A percentile compares a stretch with the other conserved stretches of the same genome.
These are phyloP conservation scores for Tetrax tetrax DNA, from an alignment of 2,113 vertebrate genomes.

Conservation along the genomic window DNA sequence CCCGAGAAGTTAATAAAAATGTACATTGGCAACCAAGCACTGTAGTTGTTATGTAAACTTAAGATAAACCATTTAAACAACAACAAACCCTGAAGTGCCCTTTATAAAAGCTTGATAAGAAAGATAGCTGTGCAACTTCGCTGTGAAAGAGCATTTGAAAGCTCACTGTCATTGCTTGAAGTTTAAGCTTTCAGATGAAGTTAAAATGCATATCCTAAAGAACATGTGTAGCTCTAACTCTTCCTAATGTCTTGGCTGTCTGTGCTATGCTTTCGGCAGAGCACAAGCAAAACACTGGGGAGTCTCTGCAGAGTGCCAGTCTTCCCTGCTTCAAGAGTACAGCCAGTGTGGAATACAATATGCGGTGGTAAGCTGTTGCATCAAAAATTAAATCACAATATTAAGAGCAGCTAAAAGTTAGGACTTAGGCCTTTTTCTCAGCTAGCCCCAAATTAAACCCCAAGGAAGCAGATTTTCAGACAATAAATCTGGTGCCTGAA, in stretches of 20 bases:
- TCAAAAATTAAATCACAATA: background rate
- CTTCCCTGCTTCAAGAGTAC: background rate
- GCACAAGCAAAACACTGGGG: fast-evolving
- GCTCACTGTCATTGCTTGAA: background rate
- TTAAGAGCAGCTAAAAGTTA: background rate
- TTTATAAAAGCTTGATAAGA: background rate
- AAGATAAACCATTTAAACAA: background rate
- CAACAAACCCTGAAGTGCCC: background rate
- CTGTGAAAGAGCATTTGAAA: background rate
- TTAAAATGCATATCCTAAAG: background rate
- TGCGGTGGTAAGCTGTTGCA: background rate
- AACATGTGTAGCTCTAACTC: background rate
- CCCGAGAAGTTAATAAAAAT: background rate
- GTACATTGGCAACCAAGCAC: background rate
- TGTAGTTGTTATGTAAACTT: background rate
- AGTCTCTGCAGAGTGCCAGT: background rate
- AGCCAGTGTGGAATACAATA: background rate
- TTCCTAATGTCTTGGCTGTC: fast-evolving
- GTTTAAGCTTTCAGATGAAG: background rate
- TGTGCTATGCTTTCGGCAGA: background rate
- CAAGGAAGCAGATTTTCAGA: background rate
- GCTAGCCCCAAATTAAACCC: background rate
- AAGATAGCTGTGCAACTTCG: background rate
- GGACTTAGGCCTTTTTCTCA: background rate
- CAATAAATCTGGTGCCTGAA: background rate